Evolutionary conservation across 2,113 vertebrate species (phyloP).

Genomic region (Acinonyx jubatus): DNA sequence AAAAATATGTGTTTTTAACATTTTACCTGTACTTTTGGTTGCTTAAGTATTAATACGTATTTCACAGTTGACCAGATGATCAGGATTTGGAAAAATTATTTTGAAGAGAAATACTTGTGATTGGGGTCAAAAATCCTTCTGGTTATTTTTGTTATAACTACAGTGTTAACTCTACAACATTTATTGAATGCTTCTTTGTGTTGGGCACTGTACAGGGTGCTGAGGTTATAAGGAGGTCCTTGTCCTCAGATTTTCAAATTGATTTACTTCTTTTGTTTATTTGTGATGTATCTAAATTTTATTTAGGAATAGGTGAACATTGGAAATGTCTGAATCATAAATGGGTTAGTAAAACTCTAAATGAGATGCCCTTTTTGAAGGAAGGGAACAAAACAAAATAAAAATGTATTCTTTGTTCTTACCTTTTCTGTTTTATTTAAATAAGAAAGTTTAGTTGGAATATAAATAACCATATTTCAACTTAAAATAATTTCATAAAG

Average conservation of each 20-base stretch:
- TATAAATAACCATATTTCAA: conserved; percentile 49
- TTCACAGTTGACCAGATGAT: background rate
- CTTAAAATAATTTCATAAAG: conserved; percentile 37
- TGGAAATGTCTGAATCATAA: background rate
- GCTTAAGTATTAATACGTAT: background rate
- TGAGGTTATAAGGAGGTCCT: background rate
- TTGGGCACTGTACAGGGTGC: background rate
- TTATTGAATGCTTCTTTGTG: background rate
- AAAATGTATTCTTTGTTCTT: background rate
- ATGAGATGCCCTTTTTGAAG: background rate
- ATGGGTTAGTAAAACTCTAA: conserved; percentile 19
- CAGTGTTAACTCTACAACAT: background rate
- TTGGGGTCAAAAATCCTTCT: background rate
- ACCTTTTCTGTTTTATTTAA: background rate
- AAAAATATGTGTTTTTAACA: background rate
- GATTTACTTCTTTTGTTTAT: background rate
- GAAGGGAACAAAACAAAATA: background rate
- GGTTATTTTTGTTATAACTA: conserved; percentile 12
- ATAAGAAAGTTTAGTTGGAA: conserved; percentile 22
- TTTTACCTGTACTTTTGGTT: background rate
- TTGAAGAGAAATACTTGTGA: conserved; percentile 24
- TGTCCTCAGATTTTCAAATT: background rate
- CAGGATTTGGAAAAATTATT: background rate
- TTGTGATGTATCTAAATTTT: background rate
- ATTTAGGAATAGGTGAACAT: background rate